Conservation (phyloP, 2,797 vertebrate genomes). For the Lacerta agilis region DNA sequence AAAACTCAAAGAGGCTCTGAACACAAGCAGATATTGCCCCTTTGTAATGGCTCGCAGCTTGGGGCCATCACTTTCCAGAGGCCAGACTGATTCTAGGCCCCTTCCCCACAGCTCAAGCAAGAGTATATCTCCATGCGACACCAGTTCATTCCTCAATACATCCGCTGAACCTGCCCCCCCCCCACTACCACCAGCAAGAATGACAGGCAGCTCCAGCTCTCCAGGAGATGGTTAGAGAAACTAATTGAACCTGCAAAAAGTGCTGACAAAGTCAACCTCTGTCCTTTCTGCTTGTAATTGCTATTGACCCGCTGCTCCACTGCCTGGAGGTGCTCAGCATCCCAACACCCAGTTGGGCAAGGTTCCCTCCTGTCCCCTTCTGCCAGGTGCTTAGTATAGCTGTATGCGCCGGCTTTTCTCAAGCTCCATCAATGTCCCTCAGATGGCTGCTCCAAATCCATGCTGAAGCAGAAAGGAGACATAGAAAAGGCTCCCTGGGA, state of each 20-base stretch:
- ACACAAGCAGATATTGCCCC: no score
- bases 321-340: slow-evolving; percentile 20
- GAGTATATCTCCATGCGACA: neutral
- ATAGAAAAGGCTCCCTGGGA: neutral
- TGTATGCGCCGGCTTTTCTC: neutral
- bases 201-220: neutral
- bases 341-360: neutral
- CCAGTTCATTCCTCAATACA: neutral
- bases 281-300: slow-evolving; percentile 41
- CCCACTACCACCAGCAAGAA: accelerated
- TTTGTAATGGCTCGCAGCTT: neutral
- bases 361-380: neutral
- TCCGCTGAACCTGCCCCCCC: accelerated
- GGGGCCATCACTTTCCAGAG: neutral
- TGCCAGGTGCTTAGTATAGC: neutral
- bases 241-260: neutral
- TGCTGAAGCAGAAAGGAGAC: neutral
- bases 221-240: slow-evolving; percentile 14
- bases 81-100: neutral
- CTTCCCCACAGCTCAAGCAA: accelerated
- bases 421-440: neutral
- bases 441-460: neutral
- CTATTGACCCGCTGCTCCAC: slow-evolving; percentile 13
- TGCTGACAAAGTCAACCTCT: slow-evolving; percentile 27
- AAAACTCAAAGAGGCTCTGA: neutral